Base-by-base conservation (phyloP, 2,113 vertebrate species). In the Paramormyrops kingsleyae region DNA sequence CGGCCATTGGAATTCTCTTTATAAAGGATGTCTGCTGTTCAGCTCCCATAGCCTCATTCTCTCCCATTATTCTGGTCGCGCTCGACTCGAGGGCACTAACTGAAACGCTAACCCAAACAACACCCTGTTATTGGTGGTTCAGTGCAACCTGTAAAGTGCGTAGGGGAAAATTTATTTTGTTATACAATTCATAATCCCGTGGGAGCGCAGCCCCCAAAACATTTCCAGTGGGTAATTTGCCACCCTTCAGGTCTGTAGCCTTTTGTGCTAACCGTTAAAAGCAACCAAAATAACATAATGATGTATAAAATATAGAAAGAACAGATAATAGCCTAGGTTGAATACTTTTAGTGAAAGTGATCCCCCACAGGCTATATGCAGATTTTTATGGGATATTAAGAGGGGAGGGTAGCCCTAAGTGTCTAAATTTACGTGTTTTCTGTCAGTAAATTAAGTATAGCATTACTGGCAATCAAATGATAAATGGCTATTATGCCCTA, bases 161-260 rank as follows among this genome's bases (percentile, higher is more conserved):
- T 21, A 31, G 8, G 17, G 21, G 62, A 17, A 19, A 35, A 39
- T 70, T 74, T 74, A 62, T 70, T 88, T 74, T 49, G 39, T 49
- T 31, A 31, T 44, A 21, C 44, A n/a, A 88, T 66, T 66, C 19
- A 62, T 21, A 27, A 13, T 87, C 49, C 27, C 50, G 50, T 53
- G 85, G 15, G 50, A 53, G 15, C 17, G 50, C 50, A 53, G 87
- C 4, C 35, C 31, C 27, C 35, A 24, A 88, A 88, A 88, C 39
- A 62, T 88, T 53, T 62, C 35, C 87, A 88, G 35, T 59, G 53
- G 56, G 24, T 46, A 88, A 88, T 88, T 88, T 27, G 17, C 35
- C 49, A 31, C 13, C 49, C 85, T 87, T 53, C 74, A 42, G 50
- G 27, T 15, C 27, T 44, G 49, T 74, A 50, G 31, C 39, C 9